phyloP scores from a whole-genome alignment of 1,140 invertebrate species.

The Gryllus bimaculatus region DNA sequence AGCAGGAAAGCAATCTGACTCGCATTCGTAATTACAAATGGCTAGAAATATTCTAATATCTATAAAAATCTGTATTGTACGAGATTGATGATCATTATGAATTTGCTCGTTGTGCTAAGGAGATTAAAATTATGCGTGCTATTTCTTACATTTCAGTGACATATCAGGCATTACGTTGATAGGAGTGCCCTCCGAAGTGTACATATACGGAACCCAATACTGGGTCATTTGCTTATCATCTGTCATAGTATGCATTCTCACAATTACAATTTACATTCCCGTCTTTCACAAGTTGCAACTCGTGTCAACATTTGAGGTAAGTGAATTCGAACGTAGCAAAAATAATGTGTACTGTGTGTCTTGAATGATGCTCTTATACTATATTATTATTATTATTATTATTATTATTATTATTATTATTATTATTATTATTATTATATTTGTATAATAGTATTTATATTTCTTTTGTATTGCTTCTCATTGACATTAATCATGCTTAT shows the following conservation, averaged over 20 bases:
- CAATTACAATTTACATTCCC: constrained; percentile 66
- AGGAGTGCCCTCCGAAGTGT: constrained; percentile 79
- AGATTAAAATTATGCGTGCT: too few species aligned
- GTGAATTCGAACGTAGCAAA: background rate
- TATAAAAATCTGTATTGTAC: too few species aligned
- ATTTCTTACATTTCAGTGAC: constrained; percentile 44
- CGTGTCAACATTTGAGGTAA: constrained; percentile 75
- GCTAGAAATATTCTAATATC: too few species aligned
- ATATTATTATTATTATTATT: too few species aligned
- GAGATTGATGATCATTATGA: too few species aligned
- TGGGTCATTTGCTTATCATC: constrained; percentile 62
- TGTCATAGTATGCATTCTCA: constrained; percentile 52
- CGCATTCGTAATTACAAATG: too few species aligned
- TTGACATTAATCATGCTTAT: constrained; percentile 8
- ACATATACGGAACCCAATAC: constrained; percentile 75
- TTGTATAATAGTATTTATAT: background rate
- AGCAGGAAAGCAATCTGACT: too few species aligned
- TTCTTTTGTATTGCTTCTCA: too few species aligned
- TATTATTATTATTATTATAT: too few species aligned
- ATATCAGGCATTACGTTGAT: constrained; percentile 83
- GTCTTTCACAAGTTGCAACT: constrained; percentile 70
- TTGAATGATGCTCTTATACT: background rate
- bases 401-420: too few species aligned
- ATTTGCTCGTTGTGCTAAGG: too few species aligned
- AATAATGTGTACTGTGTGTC: background rate